Evolutionary conservation across 2,888 invertebrate species (phyloP).

Genomic region (Drosophila putrida): DNA sequence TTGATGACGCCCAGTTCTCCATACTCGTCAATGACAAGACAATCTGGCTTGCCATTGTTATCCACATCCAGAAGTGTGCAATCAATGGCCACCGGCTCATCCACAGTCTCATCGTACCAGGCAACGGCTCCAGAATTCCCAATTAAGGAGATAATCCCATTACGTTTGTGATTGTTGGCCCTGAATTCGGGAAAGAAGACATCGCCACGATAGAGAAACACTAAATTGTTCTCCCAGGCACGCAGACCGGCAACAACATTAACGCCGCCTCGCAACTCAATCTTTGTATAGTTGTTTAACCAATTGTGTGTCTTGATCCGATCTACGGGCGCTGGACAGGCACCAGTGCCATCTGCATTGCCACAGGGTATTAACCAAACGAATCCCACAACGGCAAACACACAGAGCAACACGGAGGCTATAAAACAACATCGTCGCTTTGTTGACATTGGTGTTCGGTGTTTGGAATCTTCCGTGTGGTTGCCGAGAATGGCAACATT

Average conservation of each 20-base stretch:
- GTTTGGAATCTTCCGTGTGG: conserved; percentile 85
- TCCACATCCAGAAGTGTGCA: conserved; percentile 91
- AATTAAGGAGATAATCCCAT: conserved; percentile 90
- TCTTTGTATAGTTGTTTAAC: conserved; percentile 89
- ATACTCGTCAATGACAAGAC: conserved; percentile 90
- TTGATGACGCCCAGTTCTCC: conserved; percentile 88
- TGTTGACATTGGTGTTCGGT: conserved; percentile 88
- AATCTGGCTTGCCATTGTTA: conserved; percentile 90
- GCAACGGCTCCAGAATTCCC: conserved; percentile 90
- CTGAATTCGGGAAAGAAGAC: conserved; percentile 87
- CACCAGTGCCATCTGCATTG: conserved; percentile 86
- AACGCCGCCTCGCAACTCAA: conserved; percentile 90
- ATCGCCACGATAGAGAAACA: conserved; percentile 91
- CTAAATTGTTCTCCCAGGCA: conserved; percentile 89
- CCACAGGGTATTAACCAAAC: conserved; percentile 92
- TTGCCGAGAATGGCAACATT: conserved; percentile 84
- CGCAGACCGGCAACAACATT: conserved; percentile 89
- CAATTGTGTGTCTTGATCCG: conserved; percentile 89
- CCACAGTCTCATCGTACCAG: conserved; percentile 90
- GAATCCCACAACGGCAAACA: conserved; percentile 90
- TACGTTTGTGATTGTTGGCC: conserved; percentile 83
- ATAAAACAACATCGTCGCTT: conserved; percentile 89
- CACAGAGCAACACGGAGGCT: conserved; percentile 90
- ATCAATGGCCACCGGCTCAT: conserved; percentile 90
- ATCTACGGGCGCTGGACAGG: conserved; percentile 87